Evolutionary conservation across 2,113 vertebrate genomes (phyloP), one percentile per base, ranked within the genome.

Genomic region (Dromaius novaehollandiae): DNA sequence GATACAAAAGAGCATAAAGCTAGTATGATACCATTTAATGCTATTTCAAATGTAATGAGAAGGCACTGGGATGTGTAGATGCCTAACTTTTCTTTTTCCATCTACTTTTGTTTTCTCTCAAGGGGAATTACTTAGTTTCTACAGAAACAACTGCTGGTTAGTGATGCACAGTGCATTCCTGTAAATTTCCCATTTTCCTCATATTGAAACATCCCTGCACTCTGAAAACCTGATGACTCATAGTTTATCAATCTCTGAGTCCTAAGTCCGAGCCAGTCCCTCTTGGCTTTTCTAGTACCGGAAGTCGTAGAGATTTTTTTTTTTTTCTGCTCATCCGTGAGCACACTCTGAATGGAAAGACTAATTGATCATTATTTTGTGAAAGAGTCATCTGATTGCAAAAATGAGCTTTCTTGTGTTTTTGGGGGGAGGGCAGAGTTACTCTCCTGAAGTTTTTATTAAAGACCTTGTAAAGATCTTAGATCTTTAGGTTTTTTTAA

Each of bases 201-300:
- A 3, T 55, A 70, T 11, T 81, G 64, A 93, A 95, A 86, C 38
- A 66, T 83, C 71, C 70, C 36, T 88, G 9, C 56, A 46, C 36
- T 83, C 79, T 91, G 85, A 86, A 96, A 95, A 90, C 63, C 42
- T 94, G 94, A 92, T 97, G 96, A 97, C 79, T 97, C 94, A 95
- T 53, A 91, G 82, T 91, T 88, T 96, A 93, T 94, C 91, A 86
- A 75, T 86, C 70, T 92, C 90, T 65, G 66, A 92, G 86, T 86
- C 81, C 69, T 61, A 93, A 95, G 30, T 88, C 14, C 38, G 71
- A 80, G 68, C 75, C 63, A 76, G 5, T 91, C 75, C 48, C 65
- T 85, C 5, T 3, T 91, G 86, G 51, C 36, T 95, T 89, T 93
- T 92, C 84, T 86, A 86, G 78, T 77, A 88, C 87, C 11, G 30